phyloP scores from a whole-genome alignment of 2,888 invertebrate genomes.

The Drosophila aldrichi region DNA sequence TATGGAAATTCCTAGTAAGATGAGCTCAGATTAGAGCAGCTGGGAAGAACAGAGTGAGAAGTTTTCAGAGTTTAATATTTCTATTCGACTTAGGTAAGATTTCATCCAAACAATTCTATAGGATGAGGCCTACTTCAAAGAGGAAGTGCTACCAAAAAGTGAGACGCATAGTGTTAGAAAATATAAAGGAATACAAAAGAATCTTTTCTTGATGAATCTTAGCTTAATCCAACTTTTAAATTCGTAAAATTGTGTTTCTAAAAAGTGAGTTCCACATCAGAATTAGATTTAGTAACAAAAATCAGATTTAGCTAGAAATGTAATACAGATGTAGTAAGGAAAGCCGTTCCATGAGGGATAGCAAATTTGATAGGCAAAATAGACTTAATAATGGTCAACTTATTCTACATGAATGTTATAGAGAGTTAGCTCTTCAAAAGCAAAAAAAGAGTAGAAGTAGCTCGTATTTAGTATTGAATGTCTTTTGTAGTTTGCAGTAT shows the following conservation, averaged over 20 bases:
- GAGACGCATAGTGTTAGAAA: no score
- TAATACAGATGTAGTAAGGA: no score
- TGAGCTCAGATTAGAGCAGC: background rate
- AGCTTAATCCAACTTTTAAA: no score
- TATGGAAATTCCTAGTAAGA: background rate
- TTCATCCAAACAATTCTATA: background rate
- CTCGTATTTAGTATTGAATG: background rate
- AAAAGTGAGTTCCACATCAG: no score
- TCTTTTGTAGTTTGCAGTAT: slow-evolving; percentile 30
- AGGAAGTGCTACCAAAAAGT: no score
- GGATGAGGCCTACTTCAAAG: background rate
- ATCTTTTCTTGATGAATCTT: no score
- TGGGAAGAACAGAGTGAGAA: no score
- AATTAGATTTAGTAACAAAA: no score
- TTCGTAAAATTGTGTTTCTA: no score
- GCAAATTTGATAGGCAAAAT: background rate
- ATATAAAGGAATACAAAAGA: no score
- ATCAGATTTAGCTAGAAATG: no score
- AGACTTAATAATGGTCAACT: background rate
- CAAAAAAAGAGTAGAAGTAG: background rate
- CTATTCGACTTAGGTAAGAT: background rate
- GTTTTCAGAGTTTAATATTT: background rate
- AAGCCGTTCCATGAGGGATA: background rate
- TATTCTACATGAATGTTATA: background rate
- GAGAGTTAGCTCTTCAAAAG: background rate